Evolutionary conservation across 2,797 vertebrate genomes (phyloP).

Genomic region (Eulemur albifrons): DNA sequence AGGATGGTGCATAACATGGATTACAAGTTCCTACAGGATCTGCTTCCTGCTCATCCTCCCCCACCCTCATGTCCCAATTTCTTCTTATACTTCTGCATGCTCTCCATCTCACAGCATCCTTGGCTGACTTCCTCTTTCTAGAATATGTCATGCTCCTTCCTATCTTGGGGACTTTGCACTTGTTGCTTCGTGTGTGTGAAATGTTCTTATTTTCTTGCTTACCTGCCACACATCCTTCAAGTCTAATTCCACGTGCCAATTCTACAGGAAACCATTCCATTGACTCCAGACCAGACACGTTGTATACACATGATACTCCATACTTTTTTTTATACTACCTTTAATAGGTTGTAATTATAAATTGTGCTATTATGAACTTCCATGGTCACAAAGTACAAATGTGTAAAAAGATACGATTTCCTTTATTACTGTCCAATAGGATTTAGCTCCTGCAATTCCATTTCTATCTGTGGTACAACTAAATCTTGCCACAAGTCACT

Average conservation of each 20-base stretch:
- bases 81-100: background rate
- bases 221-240: background rate
- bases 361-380: background rate
- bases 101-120: background rate
- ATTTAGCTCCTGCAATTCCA: background rate
- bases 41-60: background rate
- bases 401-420: background rate
- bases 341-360: constrained; percentile 7
- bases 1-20: background rate
- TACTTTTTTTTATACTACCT: background rate
- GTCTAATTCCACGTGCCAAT: background rate
- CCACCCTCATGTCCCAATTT: background rate
- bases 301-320: background rate
- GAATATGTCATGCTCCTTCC: background rate
- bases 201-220: background rate
- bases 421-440: background rate
- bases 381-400: background rate
- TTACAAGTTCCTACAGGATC: background rate
- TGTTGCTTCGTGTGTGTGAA: background rate
- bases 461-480: background rate
- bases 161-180: background rate
- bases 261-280: background rate
- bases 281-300: background rate
- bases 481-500: background rate
- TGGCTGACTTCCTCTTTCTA: background rate